Percentiles rank a stretch among this genome's conserved stretches.
phyloP scores from a whole-genome alignment of 1,140 invertebrate species.

The Mycetomoellerius zeteki region DNA sequence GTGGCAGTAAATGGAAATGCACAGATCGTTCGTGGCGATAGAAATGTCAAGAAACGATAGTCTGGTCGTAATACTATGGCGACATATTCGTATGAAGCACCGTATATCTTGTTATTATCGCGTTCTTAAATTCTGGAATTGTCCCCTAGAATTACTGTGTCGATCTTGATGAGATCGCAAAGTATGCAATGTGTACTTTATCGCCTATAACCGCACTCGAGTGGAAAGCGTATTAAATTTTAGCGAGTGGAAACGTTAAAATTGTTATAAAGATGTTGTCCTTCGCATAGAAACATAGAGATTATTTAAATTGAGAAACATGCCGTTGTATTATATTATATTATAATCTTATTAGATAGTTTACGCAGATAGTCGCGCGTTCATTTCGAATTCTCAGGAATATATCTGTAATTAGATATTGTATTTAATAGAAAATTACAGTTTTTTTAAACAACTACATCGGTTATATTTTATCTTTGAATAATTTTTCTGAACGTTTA shows the following conservation, averaged over 20 bases:
- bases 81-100: slow-evolving; percentile 2
- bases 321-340: not conserved
- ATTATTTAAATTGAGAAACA: slow-evolving; percentile 10
- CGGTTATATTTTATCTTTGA: not conserved
- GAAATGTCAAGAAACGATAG: not conserved
- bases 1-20: not conserved
- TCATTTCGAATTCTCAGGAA: not conserved
- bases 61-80: not conserved
- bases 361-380: not conserved
- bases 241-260: not conserved
- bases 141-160: not conserved
- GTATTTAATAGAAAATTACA: not conserved
- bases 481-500: not conserved
- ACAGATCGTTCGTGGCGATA: not conserved
- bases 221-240: slow-evolving; percentile 27
- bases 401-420: not conserved
- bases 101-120: slow-evolving; percentile 32
- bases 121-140: slow-evolving; percentile 31
- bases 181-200: not conserved
- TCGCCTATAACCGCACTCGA: not conserved
- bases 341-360: slow-evolving; percentile 1
- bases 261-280: slow-evolving; percentile 18
- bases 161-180: slow-evolving; percentile 13
- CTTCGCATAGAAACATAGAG: not conserved
- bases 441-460: not conserved